Evolutionary conservation across 2,888 invertebrate genomes (phyloP), one percentile per base, ranked within the genome.

Genomic region (Tinea trinotella): DNA sequence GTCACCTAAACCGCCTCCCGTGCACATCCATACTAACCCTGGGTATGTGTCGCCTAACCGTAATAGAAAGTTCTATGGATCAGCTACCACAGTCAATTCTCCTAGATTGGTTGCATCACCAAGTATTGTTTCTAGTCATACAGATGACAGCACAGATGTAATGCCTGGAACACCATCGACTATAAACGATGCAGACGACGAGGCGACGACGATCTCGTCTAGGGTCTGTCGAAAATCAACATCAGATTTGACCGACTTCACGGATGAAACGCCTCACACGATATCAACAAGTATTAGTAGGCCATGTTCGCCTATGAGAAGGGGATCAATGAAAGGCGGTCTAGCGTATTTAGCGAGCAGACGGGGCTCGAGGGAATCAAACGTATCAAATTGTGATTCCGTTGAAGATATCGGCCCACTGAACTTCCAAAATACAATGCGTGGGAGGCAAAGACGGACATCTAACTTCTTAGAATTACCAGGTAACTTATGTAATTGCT

Each of bases 401-500:
- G 84, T 83, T 0, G 94, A 94, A 70, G 94, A 93, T 63, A 90
- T 94, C 53, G 94, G 93, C 0, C 94, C 94, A 5, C 76, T 93
- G 57, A 93, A 93, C 73, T 94, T 94, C 73, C 92, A 92, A 66
- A 90, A 92, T 59, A 92, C 93, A 18, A 90, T 91, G 62, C 88
- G 94, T 1, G 92, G 92, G 1, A 87, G 93, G 13, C 94, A 94
- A 68, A 82, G 95, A 20, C 85, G 95, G 61, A 95, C 94, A 2
- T 95, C 95, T 0, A 95, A 95, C 77, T 95, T 95, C 70, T 84
- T 95, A 53, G 95, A 95, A 72, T 76, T 95, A 61, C 95, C 95
- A 74, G 93, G 95, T 95, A 72, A 81, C 79, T 70, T 54, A 50
- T 35, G 44, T 15, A 15, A 36, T 17, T 55, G 5, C 18, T 46